phyloP scores from a whole-genome alignment of 1,140 invertebrate species.

The Adoxophyes honmai region DNA sequence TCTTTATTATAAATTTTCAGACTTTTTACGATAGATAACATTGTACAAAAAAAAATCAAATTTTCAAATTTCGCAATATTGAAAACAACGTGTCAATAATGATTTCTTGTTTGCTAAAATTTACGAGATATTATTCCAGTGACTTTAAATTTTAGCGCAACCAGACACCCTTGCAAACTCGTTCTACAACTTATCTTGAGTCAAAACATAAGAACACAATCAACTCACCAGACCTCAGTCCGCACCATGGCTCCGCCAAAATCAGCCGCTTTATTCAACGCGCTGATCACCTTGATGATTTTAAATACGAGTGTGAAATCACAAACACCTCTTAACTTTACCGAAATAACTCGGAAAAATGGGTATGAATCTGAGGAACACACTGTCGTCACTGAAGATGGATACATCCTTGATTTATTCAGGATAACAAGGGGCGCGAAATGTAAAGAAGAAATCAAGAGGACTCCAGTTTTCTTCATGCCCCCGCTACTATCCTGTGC shows the following conservation, averaged over 20 bases:
- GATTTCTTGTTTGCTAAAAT: too few species aligned
- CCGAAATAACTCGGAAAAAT: neutral
- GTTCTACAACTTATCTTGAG: neutral
- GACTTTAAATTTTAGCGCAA: too few species aligned
- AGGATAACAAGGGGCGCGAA: neutral
- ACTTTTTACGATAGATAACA: too few species aligned
- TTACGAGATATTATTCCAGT: too few species aligned
- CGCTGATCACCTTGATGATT: neutral
- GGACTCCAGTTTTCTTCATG: constrained; percentile 3
- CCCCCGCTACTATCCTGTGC: neutral
- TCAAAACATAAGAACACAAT: neutral
- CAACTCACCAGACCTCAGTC: neutral
- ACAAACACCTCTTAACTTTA: constrained; percentile 2
- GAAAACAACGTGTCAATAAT: too few species aligned
- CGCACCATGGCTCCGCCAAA: neutral
- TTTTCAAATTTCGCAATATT: too few species aligned
- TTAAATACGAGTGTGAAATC: neutral
- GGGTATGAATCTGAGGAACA: constrained; percentile 8
- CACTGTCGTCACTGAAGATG: constrained; percentile 1
- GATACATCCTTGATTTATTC: neutral
- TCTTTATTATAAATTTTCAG: too few species aligned
- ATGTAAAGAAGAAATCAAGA: neutral
- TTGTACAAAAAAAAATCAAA: too few species aligned
- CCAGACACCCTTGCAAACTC: neutral
- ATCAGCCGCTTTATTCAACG: neutral